A percentile compares a stretch with the other conserved stretches of the same genome.
Conservation (phyloP, 2,113 vertebrate species). For the Aspidoscelis tigris region DNA sequence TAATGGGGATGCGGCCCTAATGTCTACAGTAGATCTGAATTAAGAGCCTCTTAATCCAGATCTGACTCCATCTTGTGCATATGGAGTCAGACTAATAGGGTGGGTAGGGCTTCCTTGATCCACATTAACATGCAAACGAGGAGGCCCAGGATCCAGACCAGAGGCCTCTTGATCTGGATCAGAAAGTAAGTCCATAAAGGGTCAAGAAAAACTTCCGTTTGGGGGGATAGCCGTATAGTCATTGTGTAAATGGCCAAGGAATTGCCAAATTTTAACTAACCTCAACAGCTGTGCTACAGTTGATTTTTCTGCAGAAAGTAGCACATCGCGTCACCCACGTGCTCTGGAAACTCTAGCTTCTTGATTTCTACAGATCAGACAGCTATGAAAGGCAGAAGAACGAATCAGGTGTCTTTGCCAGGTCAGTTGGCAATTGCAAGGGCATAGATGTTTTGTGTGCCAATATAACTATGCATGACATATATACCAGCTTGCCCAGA, state of each 20-base stretch:
- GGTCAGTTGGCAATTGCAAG: background rate
- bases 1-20: no score
- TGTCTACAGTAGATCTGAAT: no score
- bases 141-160: no score
- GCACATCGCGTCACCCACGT: no score
- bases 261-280: background rate
- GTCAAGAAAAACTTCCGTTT: no score
- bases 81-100: no score
- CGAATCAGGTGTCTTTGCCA: background rate
- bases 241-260: background rate
- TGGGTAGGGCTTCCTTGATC: no score
- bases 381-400: background rate
- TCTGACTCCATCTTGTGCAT: no score
- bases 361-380: background rate
- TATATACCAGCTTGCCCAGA: background rate
- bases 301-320: background rate
- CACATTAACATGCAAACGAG: no score
- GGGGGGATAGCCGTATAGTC: background rate
- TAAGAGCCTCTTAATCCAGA: no score
- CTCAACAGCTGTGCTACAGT: background rate
- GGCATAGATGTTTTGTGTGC: background rate
- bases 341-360: background rate
- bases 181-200: no score
- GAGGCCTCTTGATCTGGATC: no score
- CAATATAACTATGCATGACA: background rate